Evolutionary conservation across 2,888 invertebrate species (phyloP), one percentile per base, ranked within the genome.

Genomic region (Alsophila aescularia): DNA sequence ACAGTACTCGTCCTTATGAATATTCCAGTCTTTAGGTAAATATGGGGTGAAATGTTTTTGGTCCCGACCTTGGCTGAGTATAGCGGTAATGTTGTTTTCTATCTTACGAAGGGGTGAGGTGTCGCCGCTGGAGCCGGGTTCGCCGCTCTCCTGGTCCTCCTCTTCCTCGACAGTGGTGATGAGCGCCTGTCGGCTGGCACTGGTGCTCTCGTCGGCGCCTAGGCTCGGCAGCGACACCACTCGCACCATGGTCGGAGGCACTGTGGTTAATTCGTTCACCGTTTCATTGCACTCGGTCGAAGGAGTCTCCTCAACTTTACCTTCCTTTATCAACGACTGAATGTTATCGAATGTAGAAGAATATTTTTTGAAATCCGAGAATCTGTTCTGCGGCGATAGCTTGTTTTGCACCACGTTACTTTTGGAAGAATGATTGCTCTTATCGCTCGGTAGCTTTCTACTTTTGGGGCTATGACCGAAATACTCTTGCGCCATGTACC

Each of bases 321-420:
- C 95, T 77, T 96, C 95, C 70, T 94, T 94, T 60, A 96, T 93
- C 64, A 96, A 83, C 34, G 95, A 95, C 75, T 95, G 94, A 69
- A 96, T 94, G 75, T 95, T 95, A 88, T 96, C 95, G 79, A 96
- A 96, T 7, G 95, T 95, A 36, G 94, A 95, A 64, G 95, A 95
- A 83, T 95, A 95, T 72, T 95, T 94, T 73, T 94, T 95, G 67
- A 93, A 93, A 73, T 95, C 95, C 8, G 92, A 83, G 72, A 92
- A 92, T 63, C 92, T 88, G 72, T 89, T 93, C 67, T 93, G 93
- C 7, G 93, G 93, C 0, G 92, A 92, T 21, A 92, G 69, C 70
- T 92, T 92, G 63, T 75, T 91, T 60, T 85, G 91, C 50, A 85
- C 75, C 58, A 85, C 72, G 62, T 72, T 83, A 60, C 62, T 75